Base-by-base conservation (phyloP, 92 coral and sea anemone genomes). In the Epizoanthus fatuus region DNA sequence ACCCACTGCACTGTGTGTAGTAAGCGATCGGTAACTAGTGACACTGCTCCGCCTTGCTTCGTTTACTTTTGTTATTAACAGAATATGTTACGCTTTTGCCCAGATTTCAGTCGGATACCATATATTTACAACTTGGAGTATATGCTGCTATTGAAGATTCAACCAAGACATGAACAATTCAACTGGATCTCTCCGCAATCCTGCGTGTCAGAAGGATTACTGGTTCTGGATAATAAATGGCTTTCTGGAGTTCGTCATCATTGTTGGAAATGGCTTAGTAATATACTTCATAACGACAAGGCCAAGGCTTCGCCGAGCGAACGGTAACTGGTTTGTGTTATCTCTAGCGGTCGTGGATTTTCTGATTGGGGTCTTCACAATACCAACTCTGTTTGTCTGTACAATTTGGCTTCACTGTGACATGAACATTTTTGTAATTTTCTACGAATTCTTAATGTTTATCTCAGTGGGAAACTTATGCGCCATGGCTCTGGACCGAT, bases 301-400 rank as follows among this genome's bases (percentile, higher is more conserved):
- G 9, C 56, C 75, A 1, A 42, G 37, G 20, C 75, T 70, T 5
- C 75, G 75, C 39, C 32, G 22, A 17, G 57, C 13, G 75, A 42
- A 38, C 12, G 75, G 75, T 17, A 70, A 70, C 20, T 70, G 75
- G 75, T 70, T 70, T 32, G 57, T 70, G 7, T 25, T 47, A 25
- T 70, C 75, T 15, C 75, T 70, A 5, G 75, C 75, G 55, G 1
- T 70, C 53, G 75, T 70, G 35, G 75, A 70, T 12, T 70, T 70
- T 39, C 75, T 70, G 75, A 70, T 70, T 70, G 75, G 75, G 1
- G 75, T n/a, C n/a, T 70, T 70, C n/a, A 70, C 75, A n/a, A 5
- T 70, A 7, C 75, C 75, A 14, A 70, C 75, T n/a, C 40, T 70
- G 32, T 70, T 40, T 20, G 6, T 40, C 11, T 70, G 75, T 29